phyloP scores from a whole-genome alignment of 2,797 vertebrate genomes.

The Merluccius polli region DNA sequence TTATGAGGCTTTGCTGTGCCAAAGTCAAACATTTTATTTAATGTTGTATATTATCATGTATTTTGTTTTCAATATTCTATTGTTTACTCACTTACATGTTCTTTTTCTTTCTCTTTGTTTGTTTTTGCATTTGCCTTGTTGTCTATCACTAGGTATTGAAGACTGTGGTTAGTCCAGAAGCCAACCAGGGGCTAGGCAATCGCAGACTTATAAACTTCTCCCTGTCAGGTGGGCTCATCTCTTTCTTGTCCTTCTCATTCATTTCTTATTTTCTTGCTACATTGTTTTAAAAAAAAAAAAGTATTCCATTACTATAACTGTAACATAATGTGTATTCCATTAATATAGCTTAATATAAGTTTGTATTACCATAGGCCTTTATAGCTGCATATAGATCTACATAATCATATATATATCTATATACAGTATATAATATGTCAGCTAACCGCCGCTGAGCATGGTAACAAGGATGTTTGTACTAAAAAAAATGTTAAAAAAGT shows the following conservation, averaged over 20 bases:
- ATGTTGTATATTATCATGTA: too few species aligned
- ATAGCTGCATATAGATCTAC: too few species aligned
- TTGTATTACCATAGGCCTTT: too few species aligned
- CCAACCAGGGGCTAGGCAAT: constrained; percentile 79
- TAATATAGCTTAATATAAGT: too few species aligned
- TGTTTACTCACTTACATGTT: background rate
- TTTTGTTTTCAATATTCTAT: background rate
- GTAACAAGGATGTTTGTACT: too few species aligned
- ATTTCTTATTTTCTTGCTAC: background rate
- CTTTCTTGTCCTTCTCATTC: background rate
- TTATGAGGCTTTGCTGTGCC: too few species aligned
- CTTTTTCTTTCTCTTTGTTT: constrained; percentile 20
- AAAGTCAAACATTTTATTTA: too few species aligned
- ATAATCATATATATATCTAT: too few species aligned
- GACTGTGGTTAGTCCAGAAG: constrained; percentile 83
- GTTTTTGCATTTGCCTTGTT: constrained; percentile 27
- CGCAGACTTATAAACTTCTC: constrained; percentile 94
- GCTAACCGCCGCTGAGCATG: too few species aligned
- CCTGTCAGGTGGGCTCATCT: constrained; percentile 80
- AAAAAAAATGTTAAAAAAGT: too few species aligned
- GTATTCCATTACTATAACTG: background rate
- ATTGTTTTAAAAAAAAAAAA: background rate
- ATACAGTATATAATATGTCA: too few species aligned
- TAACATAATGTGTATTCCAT: too few species aligned
- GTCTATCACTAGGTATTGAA: constrained; percentile 82